These are phyloP conservation scores for Agapornis roseicollis DNA, from an alignment of 2,113 vertebrate genomes.

Conservation along the genomic window DNA sequence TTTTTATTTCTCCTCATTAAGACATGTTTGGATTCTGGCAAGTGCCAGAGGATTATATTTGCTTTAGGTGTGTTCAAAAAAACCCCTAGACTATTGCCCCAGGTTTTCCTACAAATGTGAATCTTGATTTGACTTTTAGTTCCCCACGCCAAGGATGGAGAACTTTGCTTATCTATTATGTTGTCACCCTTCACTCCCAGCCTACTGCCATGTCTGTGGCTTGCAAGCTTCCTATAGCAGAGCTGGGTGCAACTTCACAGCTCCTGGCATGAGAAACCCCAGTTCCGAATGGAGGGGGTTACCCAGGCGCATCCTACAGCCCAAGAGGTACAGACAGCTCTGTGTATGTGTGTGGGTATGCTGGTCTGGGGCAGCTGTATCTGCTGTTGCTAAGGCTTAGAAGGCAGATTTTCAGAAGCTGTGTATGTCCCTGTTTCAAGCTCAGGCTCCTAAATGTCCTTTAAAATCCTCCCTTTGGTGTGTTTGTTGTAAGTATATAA, in stretches of 20 bases:
- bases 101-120: not conserved
- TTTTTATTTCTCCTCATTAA: not conserved
- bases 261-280: not conserved
- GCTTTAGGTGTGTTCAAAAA: not conserved
- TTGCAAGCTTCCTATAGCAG: not conserved
- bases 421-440: not conserved
- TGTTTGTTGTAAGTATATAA: not conserved
- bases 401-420: not conserved
- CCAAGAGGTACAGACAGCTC: not conserved
- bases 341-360: fast-evolving
- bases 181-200: not conserved
- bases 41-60: not conserved
- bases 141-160: not conserved
- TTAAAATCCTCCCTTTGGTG: not conserved
- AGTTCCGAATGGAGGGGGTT: not conserved
- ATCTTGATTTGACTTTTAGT: not conserved
- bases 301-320: not conserved
- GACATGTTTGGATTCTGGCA: not conserved
- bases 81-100: not conserved
- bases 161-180: not conserved
- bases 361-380: not conserved
- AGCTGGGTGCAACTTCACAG: not conserved
- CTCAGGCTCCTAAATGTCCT: not conserved
- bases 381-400: not conserved
- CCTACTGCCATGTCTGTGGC: not conserved